Evolutionary conservation across 2,888 invertebrate genomes (phyloP), one percentile per base, ranked within the genome.

Genomic region (Ornithoptera alexandrae): DNA sequence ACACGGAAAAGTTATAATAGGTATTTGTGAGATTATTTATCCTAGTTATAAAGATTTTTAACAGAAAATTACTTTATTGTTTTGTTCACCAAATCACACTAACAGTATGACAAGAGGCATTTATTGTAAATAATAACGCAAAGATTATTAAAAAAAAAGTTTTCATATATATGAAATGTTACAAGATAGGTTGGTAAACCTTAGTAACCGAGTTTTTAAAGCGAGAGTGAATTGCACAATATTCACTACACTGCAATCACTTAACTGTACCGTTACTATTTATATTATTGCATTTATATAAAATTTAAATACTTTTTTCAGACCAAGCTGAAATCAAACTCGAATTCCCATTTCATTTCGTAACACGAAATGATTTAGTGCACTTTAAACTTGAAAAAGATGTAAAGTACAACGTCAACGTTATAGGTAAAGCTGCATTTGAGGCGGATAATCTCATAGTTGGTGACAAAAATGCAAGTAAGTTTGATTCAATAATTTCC

Each of bases 351-450:
- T 65, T 56, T 17, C 42, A 57, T n/a, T 8, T 69, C 0, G 61
- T 24, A 2, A 61, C 65, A n/a, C 69, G 39, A 3, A 57, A 62
- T 20, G 57, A 65, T 30, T 65, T 20, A 20, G 24, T 69, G 22
- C 57, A 65, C 18, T 56, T 65, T 10, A 61, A 69, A 61, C 39
- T 65, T 15, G 20, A 69, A 17, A 57, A 46, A 36, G 60, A 39
- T 2, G 56, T 60, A 8, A 46, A 20, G 15, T 69, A 69, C 30
- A 56, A 30, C 20, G 65, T 65, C n/a, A 56, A 74, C n/a, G 67
- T 77, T 15, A 63, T 77, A 4, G 76, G 75, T 24, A 75, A 76
- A 22, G 73, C 75, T 56, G 46, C 65, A 1, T 76, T 79, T 56
- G 50, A 50, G 1, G 72, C 74, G 3, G 71, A 76, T 36, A 72